Base-by-base conservation (phyloP, 2,113 vertebrate genomes). In the Sinocyclocheilus grahami region DNA sequence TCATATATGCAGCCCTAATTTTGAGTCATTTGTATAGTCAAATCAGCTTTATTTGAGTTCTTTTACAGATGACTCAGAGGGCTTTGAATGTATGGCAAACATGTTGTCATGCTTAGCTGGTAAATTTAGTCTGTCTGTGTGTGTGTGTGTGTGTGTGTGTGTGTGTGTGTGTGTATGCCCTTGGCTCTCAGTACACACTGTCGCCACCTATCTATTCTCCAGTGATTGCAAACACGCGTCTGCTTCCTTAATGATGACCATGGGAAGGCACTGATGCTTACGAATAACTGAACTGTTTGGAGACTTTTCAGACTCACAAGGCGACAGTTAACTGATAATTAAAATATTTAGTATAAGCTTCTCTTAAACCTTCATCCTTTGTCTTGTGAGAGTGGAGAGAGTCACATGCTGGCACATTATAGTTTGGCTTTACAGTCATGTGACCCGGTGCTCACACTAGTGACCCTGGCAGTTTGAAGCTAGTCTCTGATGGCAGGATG, bases 171-270 rank as follows among this genome's bases (percentile, higher is more conserved):
- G 4, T 1, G 53, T 30, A 0, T 72, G 84, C 55, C 78, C 92
- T 92, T 93, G 88, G 60, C 69, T 84, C 85, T 84, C 42, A 16
- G 72, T 42, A 51, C 48, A 51, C 75, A 20, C 39, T 72, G 22
- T 88, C 89, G 24, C n/a, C 69, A 42, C 87, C 48, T 83, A 53
- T 39, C 20, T 74, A 22, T 82, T 39, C 65, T 58, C 67, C n/a
- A 20, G 8, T 82, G 8, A 33, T 53, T 71, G 27, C 16, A 83
- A 71, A 37, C 48, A 60, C 7, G 53, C 2, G 3, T 75, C 22
- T 18, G 1, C 51, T 30, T 74, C 22, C 18, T 74, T 55, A 60
- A 74, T 72, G 69, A 60, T 75, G 69, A 11, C 82, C 81, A 83
- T 72, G 81, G 1, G 12, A 33, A 83, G 65, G 30, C 22, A 37